Percentiles rank a stretch among this genome's conserved stretches.
These are phyloP conservation scores for Luperina nickerlii DNA, from an alignment of 2,888 invertebrate species.

Conservation along the genomic window DNA sequence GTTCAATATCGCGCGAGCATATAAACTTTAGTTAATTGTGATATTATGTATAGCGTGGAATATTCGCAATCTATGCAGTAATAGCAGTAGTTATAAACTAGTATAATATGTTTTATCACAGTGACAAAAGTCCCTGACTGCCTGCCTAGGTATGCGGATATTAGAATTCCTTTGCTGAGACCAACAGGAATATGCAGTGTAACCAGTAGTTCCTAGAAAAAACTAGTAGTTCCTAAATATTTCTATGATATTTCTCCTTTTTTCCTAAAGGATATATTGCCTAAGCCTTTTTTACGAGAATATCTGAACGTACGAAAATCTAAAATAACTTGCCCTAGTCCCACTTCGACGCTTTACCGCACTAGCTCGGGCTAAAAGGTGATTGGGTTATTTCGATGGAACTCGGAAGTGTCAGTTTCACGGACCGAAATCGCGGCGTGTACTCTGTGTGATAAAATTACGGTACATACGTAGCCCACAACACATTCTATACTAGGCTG, in stretches of 20 bases:
- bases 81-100: constrained; percentile 37
- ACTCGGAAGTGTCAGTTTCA: constrained; percentile 7
- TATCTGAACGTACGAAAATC: not conserved
- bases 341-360: not conserved
- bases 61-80: constrained; percentile 14
- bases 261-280: not conserved
- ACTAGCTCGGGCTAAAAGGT: constrained; percentile 19
- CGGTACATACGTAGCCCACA: not conserved
- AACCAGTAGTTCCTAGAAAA: not conserved
- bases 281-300: not conserved
- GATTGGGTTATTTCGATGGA: constrained; percentile 1
- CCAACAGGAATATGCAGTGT: constrained; percentile 19
- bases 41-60: constrained; percentile 1
- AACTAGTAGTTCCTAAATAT: not conserved
- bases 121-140: constrained; percentile 37
- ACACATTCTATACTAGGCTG: constrained; percentile 3
- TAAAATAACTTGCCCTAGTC: not conserved
- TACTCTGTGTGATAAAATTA: constrained; percentile 15
- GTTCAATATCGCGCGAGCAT: not conserved
- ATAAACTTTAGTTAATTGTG: constrained; percentile 16
- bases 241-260: not conserved
- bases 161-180: constrained; percentile 36
- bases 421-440: not conserved
- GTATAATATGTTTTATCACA: constrained; percentile 46
- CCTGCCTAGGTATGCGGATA: constrained; percentile 25